Base-by-base conservation (phyloP, 2,888 invertebrate species). In the Drosophila quinaria region DNA sequence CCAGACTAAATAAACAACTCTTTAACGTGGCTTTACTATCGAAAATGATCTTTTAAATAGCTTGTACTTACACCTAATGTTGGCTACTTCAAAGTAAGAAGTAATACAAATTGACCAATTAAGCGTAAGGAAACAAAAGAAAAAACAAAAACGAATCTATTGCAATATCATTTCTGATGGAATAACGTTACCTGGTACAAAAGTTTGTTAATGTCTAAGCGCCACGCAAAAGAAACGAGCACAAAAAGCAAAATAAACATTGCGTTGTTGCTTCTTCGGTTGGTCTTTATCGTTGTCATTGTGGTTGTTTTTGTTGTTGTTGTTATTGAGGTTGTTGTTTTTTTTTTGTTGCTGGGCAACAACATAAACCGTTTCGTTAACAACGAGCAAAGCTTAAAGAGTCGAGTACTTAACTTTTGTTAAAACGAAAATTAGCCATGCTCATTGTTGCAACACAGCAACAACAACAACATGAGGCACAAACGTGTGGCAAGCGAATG, bases 361-460 rank as follows among this genome's bases (percentile, higher is more conserved):
- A 61, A 56, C 13, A 68, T 52, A 62, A 71, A 78, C 51, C n/a
- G 78, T 74, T 81, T 72, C 61, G 78, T 68, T 83, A 81, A 86
- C 80, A 83, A 83, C 83, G 52, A 68, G 52, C 47, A 78, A 64
- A 67, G 80, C 80, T 76, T 80, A 65, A 80, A 84, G 69, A 81
- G 74, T 64, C 60, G 80, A 70, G 86, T 80, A 82, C 80, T 87
- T 86, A 82, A 87, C 70, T 82, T 79, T 86, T 87, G 82, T 87
- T 82, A 85, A 82, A 74, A 73, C 71, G 79, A 86, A 86, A 86
- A 86, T 87, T 87, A 86, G 86, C 79, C 87, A 87, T 86, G 77
- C 82, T 87, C 77, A 80, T 81, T 80, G 86, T 86, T 86, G 86
- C 87, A 85, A 86, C 86, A 85, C 68, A 76, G 58, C 63, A 70